These are phyloP conservation scores for Hypsibius dujardini DNA, from an alignment of 1,140 invertebrate species.

Conservation along the genomic window DNA sequence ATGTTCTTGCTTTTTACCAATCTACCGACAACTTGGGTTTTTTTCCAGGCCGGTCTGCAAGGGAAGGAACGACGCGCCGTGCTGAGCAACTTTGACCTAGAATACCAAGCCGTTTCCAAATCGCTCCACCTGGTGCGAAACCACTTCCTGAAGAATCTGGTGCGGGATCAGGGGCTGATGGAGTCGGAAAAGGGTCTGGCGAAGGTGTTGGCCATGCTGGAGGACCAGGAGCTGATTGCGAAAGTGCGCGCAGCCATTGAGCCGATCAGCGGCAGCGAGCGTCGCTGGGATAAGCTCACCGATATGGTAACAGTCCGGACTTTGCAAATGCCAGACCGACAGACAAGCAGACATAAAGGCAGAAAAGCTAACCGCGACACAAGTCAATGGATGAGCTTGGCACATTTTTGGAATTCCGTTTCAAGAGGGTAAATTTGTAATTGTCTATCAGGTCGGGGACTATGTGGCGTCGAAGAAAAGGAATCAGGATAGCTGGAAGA, in stretches of 20 bases:
- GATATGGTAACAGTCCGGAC: not conserved
- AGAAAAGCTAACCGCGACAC: no score
- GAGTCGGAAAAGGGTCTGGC: constrained; percentile 12
- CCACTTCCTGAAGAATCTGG: constrained; percentile 20
- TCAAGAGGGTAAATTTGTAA: not conserved
- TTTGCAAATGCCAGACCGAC: no score
- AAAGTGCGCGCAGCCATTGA: constrained; percentile 2
- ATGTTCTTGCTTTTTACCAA: not conserved
- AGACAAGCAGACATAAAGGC: no score
- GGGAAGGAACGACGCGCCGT: not conserved
- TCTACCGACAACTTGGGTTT: not conserved
- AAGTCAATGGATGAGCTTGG: not conserved
- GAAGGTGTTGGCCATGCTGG: not conserved
- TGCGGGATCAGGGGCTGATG: constrained; percentile 6
- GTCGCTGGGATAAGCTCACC: not conserved
- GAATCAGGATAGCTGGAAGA: not conserved
- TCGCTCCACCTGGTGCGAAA: constrained; percentile 15
- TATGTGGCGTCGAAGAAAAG: constrained; percentile 5
- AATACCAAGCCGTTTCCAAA: not conserved
- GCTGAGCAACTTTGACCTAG: constrained; percentile 15
- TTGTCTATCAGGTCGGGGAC: not conserved
- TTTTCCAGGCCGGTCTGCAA: not conserved
- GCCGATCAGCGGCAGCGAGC: not conserved
- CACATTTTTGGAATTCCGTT: not conserved
- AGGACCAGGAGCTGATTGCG: not conserved